Evolutionary conservation across 2,888 invertebrate species (phyloP), one percentile per base, ranked within the genome.

Genomic region (Tenthredo mesomela): DNA sequence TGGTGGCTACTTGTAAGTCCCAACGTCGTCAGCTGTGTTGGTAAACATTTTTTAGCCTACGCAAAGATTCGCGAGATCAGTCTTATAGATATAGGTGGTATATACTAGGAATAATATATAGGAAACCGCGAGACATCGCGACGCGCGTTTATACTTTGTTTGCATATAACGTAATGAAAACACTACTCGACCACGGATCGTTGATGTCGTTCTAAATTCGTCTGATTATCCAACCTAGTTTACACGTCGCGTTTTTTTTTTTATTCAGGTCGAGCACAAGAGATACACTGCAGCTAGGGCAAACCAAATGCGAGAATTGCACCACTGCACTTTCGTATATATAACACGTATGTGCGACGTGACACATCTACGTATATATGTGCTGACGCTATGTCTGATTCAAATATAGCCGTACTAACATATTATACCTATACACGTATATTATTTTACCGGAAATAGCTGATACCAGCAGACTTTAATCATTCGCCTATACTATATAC

Each of bases 161-260:
- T 25, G 37, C 47, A 47, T 47, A 73, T 47, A 73, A 47, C 73
- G 25, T 40, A 12, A 73, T 25, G 15, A 21, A 47, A 73, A 73
- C 43, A 43, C 47, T 73, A 73, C 12, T 47, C 25, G 25, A 25
- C 61, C 25, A 61, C 61, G 61, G 21, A 25, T 61, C 61, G 61
- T 21, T 61, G 61, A 61, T 25, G 61, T 61, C 47, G 73, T 73
- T 47, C 73, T 73, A 73, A 73, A 43, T 43, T 73, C 40, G 43
- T 43, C 12, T n/a, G 73, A 73, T 73, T 73, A 73, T 21, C 70
- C 70, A 37, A 70, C 70, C 70, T 70, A 37, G 70, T 70, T 70
- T n/a, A 18, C 9, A n/a, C 6, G 9, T 70, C 70, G 70, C 37
- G 29, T 70, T 33, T 37, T 37, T 33, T 4, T 33, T 37, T 7